phyloP scores from a whole-genome alignment of 2,797 vertebrate species.

The Brachymystax lenok region DNA sequence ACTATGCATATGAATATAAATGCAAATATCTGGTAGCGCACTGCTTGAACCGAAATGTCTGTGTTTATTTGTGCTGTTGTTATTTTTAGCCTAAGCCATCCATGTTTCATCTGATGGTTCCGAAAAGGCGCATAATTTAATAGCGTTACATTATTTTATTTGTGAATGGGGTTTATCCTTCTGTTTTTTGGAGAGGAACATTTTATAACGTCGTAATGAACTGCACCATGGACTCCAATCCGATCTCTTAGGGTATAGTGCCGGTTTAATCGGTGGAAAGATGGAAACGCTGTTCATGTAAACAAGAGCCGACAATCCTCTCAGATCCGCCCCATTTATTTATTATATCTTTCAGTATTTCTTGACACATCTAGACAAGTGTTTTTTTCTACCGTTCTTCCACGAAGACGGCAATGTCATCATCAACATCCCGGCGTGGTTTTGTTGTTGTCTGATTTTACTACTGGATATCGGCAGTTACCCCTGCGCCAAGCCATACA shows the following conservation, averaged over 20 bases:
- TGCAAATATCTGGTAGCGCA: constrained; percentile 64
- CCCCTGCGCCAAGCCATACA: constrained; percentile 62
- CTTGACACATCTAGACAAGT: constrained; percentile 70
- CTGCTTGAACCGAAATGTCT: constrained; percentile 52
- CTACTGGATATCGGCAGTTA: constrained; percentile 61
- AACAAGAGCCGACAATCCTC: constrained; percentile 66
- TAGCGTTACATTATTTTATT: constrained; percentile 27
- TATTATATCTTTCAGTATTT: constrained; percentile 55
- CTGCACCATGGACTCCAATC: constrained; percentile 67
- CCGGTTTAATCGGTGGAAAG: constrained; percentile 59
- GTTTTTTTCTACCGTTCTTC: constrained; percentile 47
- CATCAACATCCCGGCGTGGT: constrained; percentile 78
- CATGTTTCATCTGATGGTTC: constrained; percentile 27
- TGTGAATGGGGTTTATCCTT: constrained; percentile 28
- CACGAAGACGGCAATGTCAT: constrained; percentile 76
- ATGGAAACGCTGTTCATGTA: constrained; percentile 74
- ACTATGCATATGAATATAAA: constrained; percentile 59
- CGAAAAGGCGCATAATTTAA: constrained; percentile 28
- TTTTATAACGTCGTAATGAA: constrained; percentile 73
- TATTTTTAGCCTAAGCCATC: neutral
- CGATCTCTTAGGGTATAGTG: constrained; percentile 51
- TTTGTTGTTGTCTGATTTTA: constrained; percentile 82
- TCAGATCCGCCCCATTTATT: constrained; percentile 61
- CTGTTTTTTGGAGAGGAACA: constrained; percentile 42
- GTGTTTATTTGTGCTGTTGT: constrained; percentile 60